Base-by-base conservation (phyloP, 1,140 invertebrate species). In the Drosophila watanabei region DNA sequence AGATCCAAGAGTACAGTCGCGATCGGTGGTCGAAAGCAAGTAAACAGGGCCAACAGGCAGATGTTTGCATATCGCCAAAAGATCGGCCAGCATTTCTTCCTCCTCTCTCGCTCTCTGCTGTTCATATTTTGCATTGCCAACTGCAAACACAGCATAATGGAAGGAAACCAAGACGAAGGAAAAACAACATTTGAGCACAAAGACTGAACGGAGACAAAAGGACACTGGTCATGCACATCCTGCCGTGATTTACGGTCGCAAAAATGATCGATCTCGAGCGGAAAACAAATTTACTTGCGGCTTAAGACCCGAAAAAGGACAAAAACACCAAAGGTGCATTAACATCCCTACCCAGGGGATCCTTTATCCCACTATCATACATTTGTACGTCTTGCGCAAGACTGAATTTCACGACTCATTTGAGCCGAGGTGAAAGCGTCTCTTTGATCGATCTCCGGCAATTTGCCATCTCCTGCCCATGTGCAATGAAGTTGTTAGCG, bases 121-220 rank as follows among this genome's bases (percentile, higher is more conserved):
- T 48, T 71, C 60, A 76, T 63, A 90, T 89, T 89, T 88, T 89
- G 86, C 85, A 89, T 89, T 89, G 85, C 73, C 64, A 71, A 81
- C 72, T 68, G 73, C 81, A 89, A 87, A 88, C 80, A 56, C 54
- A 16, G 33, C 33, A 80, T 60, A 60, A 63, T 16, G 37, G 39
- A 76, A 63, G 54, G 46, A 62, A 37, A 37, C 45, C 63, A 52
- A 64, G 59, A 37, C 46, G 57, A 62, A 70, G 41, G 54, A 62
- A 61, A 65, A 79, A 78, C 58, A 89, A 63, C 58, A 82, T 75
- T 84, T 59, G 28, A 45, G 68, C 18, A 86, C 83, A 86, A 87
- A 70, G 71, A 61, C 63, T 49, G 60, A 24, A 32, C 60, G 16
- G 37, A 66, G 43, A 86, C 84, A 87, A 83, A 70, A 64, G 80